Evolutionary conservation across 2,797 vertebrate species (phyloP), one percentile per base, ranked within the genome.

Genomic region (Tarsius wallacei): DNA sequence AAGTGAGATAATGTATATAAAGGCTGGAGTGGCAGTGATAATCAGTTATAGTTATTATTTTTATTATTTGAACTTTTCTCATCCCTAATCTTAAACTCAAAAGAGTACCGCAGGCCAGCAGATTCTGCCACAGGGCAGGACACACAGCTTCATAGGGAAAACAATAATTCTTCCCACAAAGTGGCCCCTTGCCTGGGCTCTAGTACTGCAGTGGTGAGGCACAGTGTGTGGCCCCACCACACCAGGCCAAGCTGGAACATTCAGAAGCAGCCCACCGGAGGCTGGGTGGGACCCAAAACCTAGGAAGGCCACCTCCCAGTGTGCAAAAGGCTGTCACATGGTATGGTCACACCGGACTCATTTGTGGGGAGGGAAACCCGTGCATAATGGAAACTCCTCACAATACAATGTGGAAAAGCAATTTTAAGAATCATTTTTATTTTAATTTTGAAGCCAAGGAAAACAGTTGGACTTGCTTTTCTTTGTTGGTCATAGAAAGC

Each of bases 381-480:
- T 42, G 82, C 70, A 86, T 86, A 81, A 95, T 94, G 97, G 96
- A 98, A 98, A 96, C 95, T 98, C 90, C 91, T 97, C 36, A 96
- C 86, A 96, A 83, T 82, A 95, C 84, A 97, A 88, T 85, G 97
- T 97, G 97, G 93, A 96, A 97, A 96, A 98, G 78, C 85, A 91
- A 98, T 98, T 98, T 94, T 78, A 94, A 97, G 90, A 96, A 74
- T 84, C 28, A 0, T 87, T 97, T 94, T 97, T 94, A 96, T 93
- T 97, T 98, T 96, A 85, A 94, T 71, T 82, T 97, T 24, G 28
- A 97, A 97, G 97, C 96, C 76, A 80, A 98, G 96, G 53, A 88
- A 98, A 97, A 95, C 95, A 98, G 94, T 94, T 95, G 95, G 96
- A 93, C 95, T 98, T 97, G 96, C 64, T 93, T 98, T 97, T 94